Evolutionary conservation across 2,113 vertebrate genomes (phyloP).

Genomic region (Leiothrix lutea): DNA sequence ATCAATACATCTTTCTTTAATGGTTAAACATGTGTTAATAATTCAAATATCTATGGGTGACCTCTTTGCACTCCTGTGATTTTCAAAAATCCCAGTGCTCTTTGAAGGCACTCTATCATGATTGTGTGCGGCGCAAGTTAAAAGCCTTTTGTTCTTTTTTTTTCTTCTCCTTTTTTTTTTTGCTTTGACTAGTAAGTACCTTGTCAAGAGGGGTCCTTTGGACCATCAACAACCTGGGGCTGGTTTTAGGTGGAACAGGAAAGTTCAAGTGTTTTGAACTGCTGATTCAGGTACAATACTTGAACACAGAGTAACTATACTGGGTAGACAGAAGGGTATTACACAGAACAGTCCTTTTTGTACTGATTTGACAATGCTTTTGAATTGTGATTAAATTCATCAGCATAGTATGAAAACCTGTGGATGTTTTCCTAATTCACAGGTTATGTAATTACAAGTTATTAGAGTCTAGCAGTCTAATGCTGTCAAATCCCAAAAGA

Average conservation of each 20-base stretch:
- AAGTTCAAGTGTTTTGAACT: slow-evolving; percentile 60
- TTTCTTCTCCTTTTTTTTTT: neutral
- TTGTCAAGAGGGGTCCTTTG: slow-evolving; percentile 13
- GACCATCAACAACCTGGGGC: neutral
- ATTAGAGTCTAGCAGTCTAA: neutral
- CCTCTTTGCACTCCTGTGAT: slow-evolving; percentile 74
- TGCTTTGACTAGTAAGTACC: neutral
- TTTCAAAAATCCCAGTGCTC: slow-evolving; percentile 72
- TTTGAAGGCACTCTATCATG: slow-evolving; percentile 68
- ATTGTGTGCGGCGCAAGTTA: slow-evolving; percentile 45
- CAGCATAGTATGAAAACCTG: neutral
- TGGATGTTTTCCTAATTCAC: neutral
- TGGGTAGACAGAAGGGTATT: neutral
- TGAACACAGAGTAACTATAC: neutral
- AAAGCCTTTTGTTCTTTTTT: slow-evolving; percentile 72
- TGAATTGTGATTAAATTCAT: neutral
- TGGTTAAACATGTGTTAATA: slow-evolving; percentile 90
- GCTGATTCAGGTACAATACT: slow-evolving; percentile 50
- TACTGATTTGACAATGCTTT: neutral
- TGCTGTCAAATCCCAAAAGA: neutral
- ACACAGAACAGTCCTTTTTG: neutral
- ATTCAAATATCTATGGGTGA: slow-evolving; percentile 86
- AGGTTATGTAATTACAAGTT: neutral
- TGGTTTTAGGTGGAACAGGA: slow-evolving; percentile 55
- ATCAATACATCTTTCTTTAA: slow-evolving; percentile 90